Evolutionary conservation across 2,797 vertebrate genomes (phyloP).

Genomic region (Chrysolophus pictus): DNA sequence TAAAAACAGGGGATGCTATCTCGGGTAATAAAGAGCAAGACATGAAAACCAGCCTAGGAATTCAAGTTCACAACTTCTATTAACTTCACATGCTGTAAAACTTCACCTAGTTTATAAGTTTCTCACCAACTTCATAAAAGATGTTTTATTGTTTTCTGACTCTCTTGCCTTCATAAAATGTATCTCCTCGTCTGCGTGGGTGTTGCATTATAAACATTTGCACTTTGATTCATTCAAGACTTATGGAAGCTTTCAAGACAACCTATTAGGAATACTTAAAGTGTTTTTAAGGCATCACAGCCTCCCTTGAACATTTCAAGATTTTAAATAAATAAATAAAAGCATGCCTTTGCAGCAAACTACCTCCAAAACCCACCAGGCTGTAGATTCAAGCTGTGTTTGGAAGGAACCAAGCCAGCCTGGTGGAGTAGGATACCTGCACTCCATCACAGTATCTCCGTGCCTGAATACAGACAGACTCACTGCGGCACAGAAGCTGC

Average conservation of each 20-base stretch:
- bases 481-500: not conserved
- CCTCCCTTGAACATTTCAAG: not conserved
- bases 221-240: constrained; percentile 67
- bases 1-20: constrained; percentile 60
- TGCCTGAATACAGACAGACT: not conserved
- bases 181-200: constrained; percentile 45
- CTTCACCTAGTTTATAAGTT: constrained; percentile 69
- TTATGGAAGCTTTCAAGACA: constrained; percentile 68
- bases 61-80: constrained; percentile 68
- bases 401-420: not conserved
- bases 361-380: not conserved
- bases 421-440: not conserved
- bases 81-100: constrained; percentile 69
- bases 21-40: constrained; percentile 64
- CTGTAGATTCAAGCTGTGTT: not conserved
- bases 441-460: not conserved
- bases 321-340: constrained; percentile 29
- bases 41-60: constrained; percentile 55
- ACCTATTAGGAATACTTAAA: constrained; percentile 58
- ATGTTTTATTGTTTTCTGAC: constrained; percentile 77
- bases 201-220: constrained; percentile 53
- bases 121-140: constrained; percentile 78
- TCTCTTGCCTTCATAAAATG: constrained; percentile 77
- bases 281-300: not conserved
- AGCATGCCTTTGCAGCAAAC: not conserved